Percentiles rank a stretch among this genome's conserved stretches.
These are phyloP conservation scores for Teleogryllus occipitalis DNA, from an alignment of 1,140 invertebrate genomes.

Conservation along the genomic window DNA sequence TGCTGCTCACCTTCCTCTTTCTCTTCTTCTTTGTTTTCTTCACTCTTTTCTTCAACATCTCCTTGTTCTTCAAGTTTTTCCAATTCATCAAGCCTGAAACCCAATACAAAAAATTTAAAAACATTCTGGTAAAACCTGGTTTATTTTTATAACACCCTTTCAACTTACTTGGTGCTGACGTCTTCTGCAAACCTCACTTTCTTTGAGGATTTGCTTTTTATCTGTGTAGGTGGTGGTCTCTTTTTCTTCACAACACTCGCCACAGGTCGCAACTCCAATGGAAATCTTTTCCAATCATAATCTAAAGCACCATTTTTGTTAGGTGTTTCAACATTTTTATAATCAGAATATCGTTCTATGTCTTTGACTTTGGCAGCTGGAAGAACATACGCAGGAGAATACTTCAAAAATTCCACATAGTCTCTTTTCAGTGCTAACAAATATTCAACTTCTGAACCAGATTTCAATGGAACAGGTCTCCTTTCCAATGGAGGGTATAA, in stretches of 20 bases:
- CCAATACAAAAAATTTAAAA: background rate
- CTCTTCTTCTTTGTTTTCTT: slow-evolving; percentile 25
- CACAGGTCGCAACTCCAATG: slow-evolving; percentile 41
- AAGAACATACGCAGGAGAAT: slow-evolving; percentile 42
- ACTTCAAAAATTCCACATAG: slow-evolving; percentile 45
- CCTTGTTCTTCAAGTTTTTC: slow-evolving; percentile 46
- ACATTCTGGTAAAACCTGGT: background rate
- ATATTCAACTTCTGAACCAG: slow-evolving; percentile 34
- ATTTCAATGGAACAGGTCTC: slow-evolving; percentile 44
- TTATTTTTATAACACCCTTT: background rate
- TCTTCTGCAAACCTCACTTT: background rate
- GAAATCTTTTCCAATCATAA: slow-evolving; percentile 48
- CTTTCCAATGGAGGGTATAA: slow-evolving; percentile 53
- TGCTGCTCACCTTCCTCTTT: slow-evolving; percentile 40
- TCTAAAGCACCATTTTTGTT: slow-evolving; percentile 35
- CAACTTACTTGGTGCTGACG: slow-evolving; percentile 4
- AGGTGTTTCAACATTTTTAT: slow-evolving; percentile 43
- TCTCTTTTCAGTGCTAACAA: slow-evolving; percentile 50
- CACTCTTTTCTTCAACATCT: slow-evolving; percentile 23
- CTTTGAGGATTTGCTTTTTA: background rate
- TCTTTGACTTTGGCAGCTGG: slow-evolving; percentile 44
- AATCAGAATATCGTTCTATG: slow-evolving; percentile 56
- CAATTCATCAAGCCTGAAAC: slow-evolving; percentile 47
- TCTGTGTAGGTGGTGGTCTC: too few relatives aligned
- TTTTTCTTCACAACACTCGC: slow-evolving; percentile 27